Evolutionary conservation across 2,888 invertebrate species (phyloP).

Genomic region (Sminthurides aquaticus): DNA sequence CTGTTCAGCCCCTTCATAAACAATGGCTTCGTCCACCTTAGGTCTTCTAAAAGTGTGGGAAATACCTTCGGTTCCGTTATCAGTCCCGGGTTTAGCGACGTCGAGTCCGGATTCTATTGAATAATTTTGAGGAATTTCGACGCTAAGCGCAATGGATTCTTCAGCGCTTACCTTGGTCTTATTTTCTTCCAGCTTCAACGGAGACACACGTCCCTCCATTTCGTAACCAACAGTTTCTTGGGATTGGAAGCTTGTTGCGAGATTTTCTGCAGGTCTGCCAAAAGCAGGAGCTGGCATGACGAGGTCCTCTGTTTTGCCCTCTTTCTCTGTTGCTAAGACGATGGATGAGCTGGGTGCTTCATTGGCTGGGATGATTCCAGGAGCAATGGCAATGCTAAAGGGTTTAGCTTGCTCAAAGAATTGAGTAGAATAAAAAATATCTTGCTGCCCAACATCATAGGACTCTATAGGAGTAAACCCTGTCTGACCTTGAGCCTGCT

Average conservation of each 20-base stretch:
- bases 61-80: background rate
- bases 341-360: background rate
- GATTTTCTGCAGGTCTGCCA: slow-evolving; percentile 14
- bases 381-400: background rate
- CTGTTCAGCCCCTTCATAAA: slow-evolving; percentile 9
- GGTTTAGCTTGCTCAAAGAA: slow-evolving; percentile 1
- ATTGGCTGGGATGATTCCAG: slow-evolving; percentile 8
- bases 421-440: background rate
- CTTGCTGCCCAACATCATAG: background rate
- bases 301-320: background rate
- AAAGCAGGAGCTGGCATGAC: background rate
- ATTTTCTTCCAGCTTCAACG: slow-evolving; percentile 9
- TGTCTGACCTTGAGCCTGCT: slow-evolving; percentile 7
- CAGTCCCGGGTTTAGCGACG: background rate
- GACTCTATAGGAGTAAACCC: slow-evolving; percentile 9
- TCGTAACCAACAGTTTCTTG: slow-evolving; percentile 12
- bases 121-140: slow-evolving; percentile 5
- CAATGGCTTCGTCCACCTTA: slow-evolving; percentile 1
- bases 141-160: slow-evolving; percentile 16
- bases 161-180: slow-evolving; percentile 4
- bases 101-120: slow-evolving; percentile 6
- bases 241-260: slow-evolving; percentile 3
- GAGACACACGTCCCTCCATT: slow-evolving; percentile 1
- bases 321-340: slow-evolving; percentile 3
- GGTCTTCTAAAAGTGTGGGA: slow-evolving; percentile 18